phyloP scores from a whole-genome alignment of 2,888 invertebrate genomes.

The Rotaria macrura region DNA sequence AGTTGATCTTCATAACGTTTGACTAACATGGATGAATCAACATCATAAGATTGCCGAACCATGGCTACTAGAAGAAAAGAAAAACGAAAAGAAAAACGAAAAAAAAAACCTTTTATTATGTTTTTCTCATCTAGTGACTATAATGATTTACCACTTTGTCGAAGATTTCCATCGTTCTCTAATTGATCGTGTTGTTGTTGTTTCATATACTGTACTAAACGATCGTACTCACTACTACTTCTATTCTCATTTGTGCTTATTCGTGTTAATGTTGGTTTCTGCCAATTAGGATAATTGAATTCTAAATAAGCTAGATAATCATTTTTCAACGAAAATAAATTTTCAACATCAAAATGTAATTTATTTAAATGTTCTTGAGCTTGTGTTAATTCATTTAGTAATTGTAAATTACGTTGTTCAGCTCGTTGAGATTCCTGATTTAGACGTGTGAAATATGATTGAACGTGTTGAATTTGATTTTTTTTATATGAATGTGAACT shows the following conservation, averaged over 20 bases:
- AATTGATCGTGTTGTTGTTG: not conserved
- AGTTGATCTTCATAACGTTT: constrained; percentile 6
- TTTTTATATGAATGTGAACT: not conserved
- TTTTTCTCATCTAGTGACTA: too few relatives aligned
- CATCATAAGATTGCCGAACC: not conserved
- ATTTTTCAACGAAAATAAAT: not conserved
- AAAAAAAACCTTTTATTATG: too few relatives aligned
- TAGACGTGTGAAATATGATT: not conserved
- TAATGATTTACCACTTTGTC: not conserved
- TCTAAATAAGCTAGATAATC: not conserved
- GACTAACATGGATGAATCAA: not conserved
- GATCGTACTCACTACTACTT: not conserved
- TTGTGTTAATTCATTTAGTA: not conserved
- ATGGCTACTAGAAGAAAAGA: not conserved
- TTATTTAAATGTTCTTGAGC: not conserved
- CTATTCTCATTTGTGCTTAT: too few relatives aligned
- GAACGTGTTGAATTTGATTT: not conserved
- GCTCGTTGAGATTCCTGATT: not conserved
- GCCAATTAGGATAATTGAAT: not conserved
- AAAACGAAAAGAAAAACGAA: too few relatives aligned
- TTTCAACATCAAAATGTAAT: not conserved
- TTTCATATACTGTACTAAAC: not conserved
- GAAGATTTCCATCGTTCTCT: not conserved
- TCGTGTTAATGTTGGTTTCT: not conserved
- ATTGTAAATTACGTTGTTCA: not conserved